Base-by-base conservation (phyloP, 2,113 vertebrate species). In the Sturnus vulgaris region DNA sequence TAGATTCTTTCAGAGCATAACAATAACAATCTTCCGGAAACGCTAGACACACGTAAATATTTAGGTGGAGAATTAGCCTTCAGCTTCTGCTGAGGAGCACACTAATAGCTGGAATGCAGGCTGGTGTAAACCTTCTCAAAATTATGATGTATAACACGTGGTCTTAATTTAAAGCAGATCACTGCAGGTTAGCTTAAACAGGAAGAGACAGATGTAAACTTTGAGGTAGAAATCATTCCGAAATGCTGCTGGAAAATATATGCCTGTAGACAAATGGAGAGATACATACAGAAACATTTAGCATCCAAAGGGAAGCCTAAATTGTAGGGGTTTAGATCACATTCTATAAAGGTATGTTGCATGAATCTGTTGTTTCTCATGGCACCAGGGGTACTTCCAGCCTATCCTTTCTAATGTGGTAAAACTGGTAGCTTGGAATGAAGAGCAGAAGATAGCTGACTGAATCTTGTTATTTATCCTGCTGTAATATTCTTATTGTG, bases 401-500 rank as follows among this genome's bases (percentile, higher is more conserved):
- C 5, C 3, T 4, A 20, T 46, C 28, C 24, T 53, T 4, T 1
- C 14, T 53, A 57, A 47, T 2, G 2, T 3, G 42, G 37, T 61
- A 39, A 57, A 91, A 63, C 5, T 37, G 20, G 6, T 79, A 10
- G 22, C 27, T 82, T 69, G 12, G 18, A 61, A 82, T 16, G 23
- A 72, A 82, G 17, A 33, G 5, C 40, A 86, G 31, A 77, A 85
- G 80, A 77, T 4, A 84, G 11, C 18, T 52, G 39, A 8, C 23
- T 65, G 40, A 61, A 71, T 69, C 46, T 31, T 47, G 4, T 10
- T 70, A 44, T 64, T 92, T 95, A 39, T 59, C 5, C 47, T 61
- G 42, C 33, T 8, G 3, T 33, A 53, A 25, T 52, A 52, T 49
- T 25, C 21, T 90, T 52, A 35, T 3, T 6, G 2, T 11, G 42